Base-by-base conservation (phyloP, 2,888 invertebrate genomes). In the Allygus modestus region DNA sequence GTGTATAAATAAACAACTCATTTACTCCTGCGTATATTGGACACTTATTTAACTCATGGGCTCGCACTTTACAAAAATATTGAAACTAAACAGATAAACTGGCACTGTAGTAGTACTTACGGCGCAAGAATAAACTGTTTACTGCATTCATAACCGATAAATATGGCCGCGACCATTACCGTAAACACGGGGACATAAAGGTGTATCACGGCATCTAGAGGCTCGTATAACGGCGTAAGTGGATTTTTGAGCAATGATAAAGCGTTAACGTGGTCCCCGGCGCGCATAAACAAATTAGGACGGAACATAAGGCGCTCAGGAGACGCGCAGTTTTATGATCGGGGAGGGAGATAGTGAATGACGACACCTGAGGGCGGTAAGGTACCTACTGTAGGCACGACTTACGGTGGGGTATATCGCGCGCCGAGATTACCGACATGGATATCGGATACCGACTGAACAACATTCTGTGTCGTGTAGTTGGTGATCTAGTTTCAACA, bases 201-300 rank as follows among this genome's bases (percentile, higher is more conserved):
- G 51, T 17, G 58, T 73, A 73, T 75, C 75, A 17, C 75, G 46
- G 71, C 71, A 33, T n/a, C 71, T 71, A n/a, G 77, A 41, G 77
- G 28, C 46, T 77, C 77, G 77, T 77, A 77, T 77, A 77, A 5
- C 46, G 41, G 77, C 77, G 79, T 54, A 58, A 79, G 79, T 79
- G 79, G 79, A 79, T 79, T 79, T 79, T 79, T 79, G 79, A 31
- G 79, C 79, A 54, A 79, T 79, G 41, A 77, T 46, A 77, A 23
- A 43, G 75, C 43, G 75, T 77, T 46, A 58, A 54, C 79, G 51
- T 15, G 28, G 79, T 54, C 51, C 77, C 77, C 77, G 46, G 28
- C 43, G 46, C 51, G 79, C 79, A 58, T 79, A 79, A 79, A 79
- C 79, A 79, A 31, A 79, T 77, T 77, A 77, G 46, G 77, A 51